phyloP scores from a whole-genome alignment of 1,140 invertebrate species.

The Metaphire vulgaris region DNA sequence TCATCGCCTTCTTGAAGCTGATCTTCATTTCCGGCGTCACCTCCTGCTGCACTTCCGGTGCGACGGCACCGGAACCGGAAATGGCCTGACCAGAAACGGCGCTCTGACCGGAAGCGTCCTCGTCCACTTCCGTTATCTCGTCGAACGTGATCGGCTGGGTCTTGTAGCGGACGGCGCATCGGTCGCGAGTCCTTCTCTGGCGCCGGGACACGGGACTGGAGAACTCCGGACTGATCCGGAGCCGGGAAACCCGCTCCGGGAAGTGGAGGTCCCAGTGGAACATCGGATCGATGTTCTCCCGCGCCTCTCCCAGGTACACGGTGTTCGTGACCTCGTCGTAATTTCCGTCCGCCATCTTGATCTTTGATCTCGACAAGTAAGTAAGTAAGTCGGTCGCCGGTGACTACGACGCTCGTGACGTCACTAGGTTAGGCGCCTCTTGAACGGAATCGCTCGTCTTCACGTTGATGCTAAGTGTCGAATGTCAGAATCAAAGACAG shows the following conservation, averaged over 20 bases:
- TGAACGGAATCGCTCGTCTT: no score
- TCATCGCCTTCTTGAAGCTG: not conserved
- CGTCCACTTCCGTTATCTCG: constrained; percentile 62
- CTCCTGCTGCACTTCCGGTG: not conserved
- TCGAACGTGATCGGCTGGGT: constrained; percentile 69
- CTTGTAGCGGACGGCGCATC: constrained; percentile 56
- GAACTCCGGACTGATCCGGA: constrained; percentile 49
- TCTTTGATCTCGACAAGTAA: no score
- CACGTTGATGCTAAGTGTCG: no score
- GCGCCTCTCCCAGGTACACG: constrained; percentile 14
- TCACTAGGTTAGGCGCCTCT: no score
- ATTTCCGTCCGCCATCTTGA: constrained; percentile 21
- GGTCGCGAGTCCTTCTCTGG: constrained; percentile 33
- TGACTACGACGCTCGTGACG: no score
- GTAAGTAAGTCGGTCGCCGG: no score
- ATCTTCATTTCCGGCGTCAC: not conserved
- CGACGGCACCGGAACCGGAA: not conserved
- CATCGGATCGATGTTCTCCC: constrained; percentile 41
- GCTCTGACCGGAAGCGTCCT: constrained; percentile 32
- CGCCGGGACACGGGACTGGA: constrained; percentile 30
- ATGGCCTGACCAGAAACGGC: no score
- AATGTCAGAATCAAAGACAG: no score
- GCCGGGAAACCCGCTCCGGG: constrained; percentile 62
- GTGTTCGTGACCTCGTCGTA: constrained; percentile 27
- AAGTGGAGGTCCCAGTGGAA: constrained; percentile 59